Conservation (phyloP, 2,797 vertebrate species). For the Protosalanx chinensis region DNA sequence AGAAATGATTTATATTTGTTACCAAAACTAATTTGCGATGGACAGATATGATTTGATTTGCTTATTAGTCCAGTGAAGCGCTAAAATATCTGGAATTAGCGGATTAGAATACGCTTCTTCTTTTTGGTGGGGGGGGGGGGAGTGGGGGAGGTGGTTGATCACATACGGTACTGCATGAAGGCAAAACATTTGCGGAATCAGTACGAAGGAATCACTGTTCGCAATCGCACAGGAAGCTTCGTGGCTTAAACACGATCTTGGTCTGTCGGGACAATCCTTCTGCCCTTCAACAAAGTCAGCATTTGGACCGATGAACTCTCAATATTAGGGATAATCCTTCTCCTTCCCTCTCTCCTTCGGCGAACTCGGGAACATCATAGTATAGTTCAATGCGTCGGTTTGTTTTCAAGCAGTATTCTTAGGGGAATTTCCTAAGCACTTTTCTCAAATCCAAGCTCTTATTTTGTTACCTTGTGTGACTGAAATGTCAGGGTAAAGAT, state of each 20-base stretch:
- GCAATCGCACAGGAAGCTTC: slow-evolving; percentile 73
- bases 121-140: too few relatives aligned
- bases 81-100: slow-evolving; percentile 78
- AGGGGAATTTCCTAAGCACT: slow-evolving; percentile 57
- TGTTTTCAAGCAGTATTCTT: slow-evolving; percentile 66
- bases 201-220: slow-evolving; percentile 67
- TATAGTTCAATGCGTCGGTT: slow-evolving; percentile 62
- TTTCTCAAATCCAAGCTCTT: slow-evolving; percentile 62
- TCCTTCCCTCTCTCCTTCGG: slow-evolving; percentile 53
- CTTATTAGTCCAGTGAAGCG: slow-evolving; percentile 75
- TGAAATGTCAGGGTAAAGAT: slow-evolving; percentile 54
- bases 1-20: slow-evolving; percentile 70
- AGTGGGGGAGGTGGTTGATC: too few relatives aligned
- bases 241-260: slow-evolving; percentile 73
- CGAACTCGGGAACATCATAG: slow-evolving; percentile 67
- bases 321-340: slow-evolving; percentile 74
- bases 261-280: slow-evolving; percentile 65
- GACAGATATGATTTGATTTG: slow-evolving; percentile 77
- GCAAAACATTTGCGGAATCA: slow-evolving; percentile 69
- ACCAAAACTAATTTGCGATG: slow-evolving; percentile 76
- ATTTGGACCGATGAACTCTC: slow-evolving; percentile 76
- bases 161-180: slow-evolving; percentile 68
- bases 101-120: slow-evolving; percentile 74
- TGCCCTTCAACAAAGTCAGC: slow-evolving; percentile 78
- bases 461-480: slow-evolving; percentile 55